A percentile compares a stretch with the other conserved stretches of the same genome.
Conservation (phyloP, 2,888 invertebrate species). For the Drosophila picticornis region DNA sequence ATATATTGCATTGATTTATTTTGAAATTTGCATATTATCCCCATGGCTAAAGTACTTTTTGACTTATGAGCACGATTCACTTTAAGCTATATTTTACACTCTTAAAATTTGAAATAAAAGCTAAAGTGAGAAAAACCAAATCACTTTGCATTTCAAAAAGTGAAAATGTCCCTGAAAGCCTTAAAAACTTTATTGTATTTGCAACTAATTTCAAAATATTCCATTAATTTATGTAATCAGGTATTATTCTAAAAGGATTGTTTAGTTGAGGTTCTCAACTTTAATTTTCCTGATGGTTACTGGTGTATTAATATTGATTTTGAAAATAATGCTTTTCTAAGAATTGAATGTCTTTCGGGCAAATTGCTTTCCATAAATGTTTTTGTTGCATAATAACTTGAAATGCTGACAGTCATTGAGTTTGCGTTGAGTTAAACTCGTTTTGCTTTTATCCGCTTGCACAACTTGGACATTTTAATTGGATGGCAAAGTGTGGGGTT, state of each 20-base stretch:
- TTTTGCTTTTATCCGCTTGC: slow-evolving; percentile 42
- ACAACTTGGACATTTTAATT: slow-evolving; percentile 33
- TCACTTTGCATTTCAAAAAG: no score
- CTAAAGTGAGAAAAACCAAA: no score
- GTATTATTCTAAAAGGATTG: neutral
- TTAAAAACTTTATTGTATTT: neutral
- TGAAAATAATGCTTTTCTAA: neutral
- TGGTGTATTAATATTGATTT: neutral
- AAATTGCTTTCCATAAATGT: slow-evolving; percentile 24
- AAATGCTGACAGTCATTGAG: slow-evolving; percentile 61
- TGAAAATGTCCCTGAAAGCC: neutral
- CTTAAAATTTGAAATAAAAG: neutral
- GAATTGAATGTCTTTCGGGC: slow-evolving; percentile 18
- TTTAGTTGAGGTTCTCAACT: neutral
- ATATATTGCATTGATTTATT: slow-evolving; percentile 6
- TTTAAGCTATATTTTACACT: neutral
- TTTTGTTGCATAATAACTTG: slow-evolving; percentile 9
- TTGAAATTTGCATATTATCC: neutral
- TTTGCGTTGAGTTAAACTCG: slow-evolving; percentile 35
- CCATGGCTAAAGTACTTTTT: neutral
- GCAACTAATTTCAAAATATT: neutral
- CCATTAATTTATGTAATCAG: neutral
- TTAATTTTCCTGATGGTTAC: neutral
- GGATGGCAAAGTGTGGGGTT: slow-evolving; percentile 16
- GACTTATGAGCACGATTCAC: neutral